A percentile compares a stretch with the other conserved stretches of the same genome.
Conservation (phyloP, 1,140 invertebrate genomes). For the Caenorhabditis inopinata region DNA sequence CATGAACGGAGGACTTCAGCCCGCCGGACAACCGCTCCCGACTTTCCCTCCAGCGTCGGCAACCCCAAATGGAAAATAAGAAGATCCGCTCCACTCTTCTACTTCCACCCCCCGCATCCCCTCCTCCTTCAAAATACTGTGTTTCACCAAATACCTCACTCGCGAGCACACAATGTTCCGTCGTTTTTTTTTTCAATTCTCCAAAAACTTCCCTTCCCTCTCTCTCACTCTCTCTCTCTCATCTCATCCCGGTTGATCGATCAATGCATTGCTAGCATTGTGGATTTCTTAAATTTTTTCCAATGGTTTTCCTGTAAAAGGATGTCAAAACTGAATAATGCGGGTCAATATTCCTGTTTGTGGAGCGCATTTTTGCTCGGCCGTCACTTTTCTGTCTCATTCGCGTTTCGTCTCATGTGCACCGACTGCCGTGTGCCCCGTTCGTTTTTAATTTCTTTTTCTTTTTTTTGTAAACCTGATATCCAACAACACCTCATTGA, state of each 20-base stretch:
- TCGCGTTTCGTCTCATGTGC: not conserved
- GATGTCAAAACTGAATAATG: not conserved
- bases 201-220: no score
- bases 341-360: not conserved
- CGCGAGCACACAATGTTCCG: no score
- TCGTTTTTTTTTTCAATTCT: no score
- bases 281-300: not conserved
- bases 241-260: no score
- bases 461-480: not conserved
- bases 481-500: not conserved
- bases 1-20: not conserved
- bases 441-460: not conserved
- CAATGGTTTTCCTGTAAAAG: not conserved
- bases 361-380: not conserved
- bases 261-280: no score
- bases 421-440: not conserved
- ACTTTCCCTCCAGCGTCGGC: not conserved
- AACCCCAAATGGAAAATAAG: slow-evolving; percentile 10
- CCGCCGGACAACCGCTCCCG: not conserved
- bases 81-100: not conserved
- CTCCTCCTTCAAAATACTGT: no score
- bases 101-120: not conserved
- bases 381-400: not conserved
- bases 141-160: no score
- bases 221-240: no score